Evolutionary conservation across 2,113 vertebrate genomes (phyloP).

Genomic region (Vulpes ferrilata): DNA sequence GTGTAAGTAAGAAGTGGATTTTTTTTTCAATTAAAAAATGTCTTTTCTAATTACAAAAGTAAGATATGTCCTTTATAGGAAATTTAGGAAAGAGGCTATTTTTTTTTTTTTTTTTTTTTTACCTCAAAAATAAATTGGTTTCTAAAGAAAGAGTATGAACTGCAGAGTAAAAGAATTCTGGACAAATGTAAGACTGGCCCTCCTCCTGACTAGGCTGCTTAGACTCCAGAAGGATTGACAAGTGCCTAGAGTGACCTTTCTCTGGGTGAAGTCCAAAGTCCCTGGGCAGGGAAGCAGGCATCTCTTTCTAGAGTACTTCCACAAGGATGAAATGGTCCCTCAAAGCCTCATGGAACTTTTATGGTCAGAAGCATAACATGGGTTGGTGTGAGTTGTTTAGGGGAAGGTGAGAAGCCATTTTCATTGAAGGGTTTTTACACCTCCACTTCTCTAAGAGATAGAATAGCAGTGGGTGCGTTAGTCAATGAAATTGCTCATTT

Average conservation of each 20-base stretch:
- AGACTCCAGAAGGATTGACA: neutral
- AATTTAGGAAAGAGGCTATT: conserved; percentile 53
- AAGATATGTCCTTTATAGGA: conserved; percentile 57
- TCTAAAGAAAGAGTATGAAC: conserved; percentile 42
- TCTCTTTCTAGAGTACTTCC: neutral
- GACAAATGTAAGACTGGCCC: neutral
- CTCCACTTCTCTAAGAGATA: neutral
- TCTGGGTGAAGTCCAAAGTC: neutral
- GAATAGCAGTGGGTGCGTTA: neutral
- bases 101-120: conserved; percentile 58
- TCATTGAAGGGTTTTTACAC: neutral
- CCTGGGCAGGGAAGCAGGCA: neutral
- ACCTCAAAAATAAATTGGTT: conserved; percentile 63
- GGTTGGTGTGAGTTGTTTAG: neutral
- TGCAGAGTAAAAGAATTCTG: conserved; percentile 27
- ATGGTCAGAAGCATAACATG: neutral
- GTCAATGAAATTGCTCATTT: conserved; percentile 6
- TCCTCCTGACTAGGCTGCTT: neutral
- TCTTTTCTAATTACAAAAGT: conserved; percentile 73
- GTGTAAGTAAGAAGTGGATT: conserved; percentile 64
- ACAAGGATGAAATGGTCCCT: neutral
- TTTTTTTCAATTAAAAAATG: conserved; percentile 69
- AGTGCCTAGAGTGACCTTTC: neutral
- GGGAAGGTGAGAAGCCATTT: neutral
- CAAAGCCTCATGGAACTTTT: neutral